Evolutionary conservation across 2,888 invertebrate species (phyloP).

Genomic region (Troides aeacus): DNA sequence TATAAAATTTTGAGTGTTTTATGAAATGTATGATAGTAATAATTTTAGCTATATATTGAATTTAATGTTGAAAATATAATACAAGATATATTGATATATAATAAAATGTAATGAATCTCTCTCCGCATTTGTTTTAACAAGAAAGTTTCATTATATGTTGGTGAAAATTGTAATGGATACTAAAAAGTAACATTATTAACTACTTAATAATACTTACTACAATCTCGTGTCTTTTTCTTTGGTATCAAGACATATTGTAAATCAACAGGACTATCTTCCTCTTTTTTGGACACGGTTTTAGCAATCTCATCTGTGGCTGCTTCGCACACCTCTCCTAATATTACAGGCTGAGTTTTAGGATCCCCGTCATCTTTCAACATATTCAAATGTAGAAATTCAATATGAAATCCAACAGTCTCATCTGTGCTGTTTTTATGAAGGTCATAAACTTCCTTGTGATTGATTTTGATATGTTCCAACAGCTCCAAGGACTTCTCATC

Average conservation of each 20-base stretch:
- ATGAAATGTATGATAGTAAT: no score
- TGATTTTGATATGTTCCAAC: slow-evolving; percentile 51
- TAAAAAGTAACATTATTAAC: not conserved
- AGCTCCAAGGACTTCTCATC: slow-evolving; percentile 50
- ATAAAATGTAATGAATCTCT: no score
- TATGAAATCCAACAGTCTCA: slow-evolving; percentile 62
- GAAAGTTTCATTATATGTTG: no score
- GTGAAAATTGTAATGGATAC: no score
- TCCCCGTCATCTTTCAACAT: slow-evolving; percentile 55
- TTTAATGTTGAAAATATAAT: no score
- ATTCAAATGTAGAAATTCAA: slow-evolving; percentile 66
- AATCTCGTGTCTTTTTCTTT: slow-evolving; percentile 37
- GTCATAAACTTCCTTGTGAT: slow-evolving; percentile 61
- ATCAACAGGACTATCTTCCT: slow-evolving; percentile 39
- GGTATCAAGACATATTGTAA: slow-evolving; percentile 55
- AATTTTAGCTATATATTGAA: no score
- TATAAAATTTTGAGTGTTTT: not conserved
- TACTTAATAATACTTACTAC: slow-evolving; percentile 14
- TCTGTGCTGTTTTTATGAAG: slow-evolving; percentile 66
- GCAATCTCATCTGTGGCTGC: slow-evolving; percentile 39
- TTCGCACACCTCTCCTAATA: slow-evolving; percentile 58
- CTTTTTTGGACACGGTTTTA: slow-evolving; percentile 29
- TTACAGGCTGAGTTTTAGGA: slow-evolving; percentile 49
- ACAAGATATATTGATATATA: no score
- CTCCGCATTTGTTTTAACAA: no score